Conservation (phyloP, 2,113 vertebrate genomes). For the Ramphastos sulfuratus region DNA sequence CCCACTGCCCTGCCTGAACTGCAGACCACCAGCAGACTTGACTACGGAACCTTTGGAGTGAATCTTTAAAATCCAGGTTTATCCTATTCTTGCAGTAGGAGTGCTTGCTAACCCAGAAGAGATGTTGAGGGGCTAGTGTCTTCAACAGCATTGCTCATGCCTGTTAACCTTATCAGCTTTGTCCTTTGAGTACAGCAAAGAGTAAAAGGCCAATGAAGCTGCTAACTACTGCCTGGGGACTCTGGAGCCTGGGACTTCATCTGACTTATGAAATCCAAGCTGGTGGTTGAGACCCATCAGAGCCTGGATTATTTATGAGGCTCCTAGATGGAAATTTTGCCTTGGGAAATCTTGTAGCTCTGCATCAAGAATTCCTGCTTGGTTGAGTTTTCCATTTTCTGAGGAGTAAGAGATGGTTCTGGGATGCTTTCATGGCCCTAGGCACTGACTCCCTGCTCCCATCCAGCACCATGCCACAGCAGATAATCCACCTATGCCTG, state of each 20-base stretch:
- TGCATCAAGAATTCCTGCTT: not conserved
- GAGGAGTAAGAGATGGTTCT: not conserved
- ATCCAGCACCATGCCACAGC: accelerated
- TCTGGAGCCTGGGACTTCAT: not conserved
- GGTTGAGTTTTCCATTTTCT: not conserved
- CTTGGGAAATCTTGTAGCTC: not conserved
- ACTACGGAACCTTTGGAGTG: not conserved
- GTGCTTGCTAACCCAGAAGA: not conserved
- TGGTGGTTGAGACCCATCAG: not conserved
- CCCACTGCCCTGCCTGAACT: not conserved
- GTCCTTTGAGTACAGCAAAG: not conserved
- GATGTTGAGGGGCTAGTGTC: not conserved
- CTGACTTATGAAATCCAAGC: not conserved
- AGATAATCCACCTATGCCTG: not conserved
- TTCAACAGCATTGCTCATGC: not conserved
- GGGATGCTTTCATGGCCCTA: not conserved
- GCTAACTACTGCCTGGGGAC: too few species aligned
- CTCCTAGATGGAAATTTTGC: not conserved
- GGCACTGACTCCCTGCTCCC: not conserved
- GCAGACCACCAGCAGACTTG: not conserved
- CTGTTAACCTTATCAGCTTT: not conserved
- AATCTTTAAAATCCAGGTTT: not conserved
- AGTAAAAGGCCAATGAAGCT: not conserved
- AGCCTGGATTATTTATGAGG: not conserved
- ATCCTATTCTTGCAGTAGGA: not conserved